phyloP scores from a whole-genome alignment of 2,888 invertebrate species.

The Drosophila suboccidentalis region DNA sequence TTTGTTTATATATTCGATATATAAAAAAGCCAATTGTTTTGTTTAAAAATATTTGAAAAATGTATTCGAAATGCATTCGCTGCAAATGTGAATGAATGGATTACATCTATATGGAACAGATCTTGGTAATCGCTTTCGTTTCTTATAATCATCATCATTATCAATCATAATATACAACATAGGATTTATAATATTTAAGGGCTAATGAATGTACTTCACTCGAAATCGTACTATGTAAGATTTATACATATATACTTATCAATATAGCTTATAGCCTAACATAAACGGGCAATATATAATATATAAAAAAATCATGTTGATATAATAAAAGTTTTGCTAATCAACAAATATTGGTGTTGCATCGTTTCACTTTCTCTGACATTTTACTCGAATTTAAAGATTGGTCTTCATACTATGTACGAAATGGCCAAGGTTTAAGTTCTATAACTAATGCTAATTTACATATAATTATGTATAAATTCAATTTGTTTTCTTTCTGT shows the following conservation, averaged over 20 bases:
- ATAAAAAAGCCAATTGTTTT: slow-evolving; percentile 48
- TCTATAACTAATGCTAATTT: slow-evolving; percentile 40
- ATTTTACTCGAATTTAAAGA: slow-evolving; percentile 4
- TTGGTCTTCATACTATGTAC: slow-evolving; percentile 21
- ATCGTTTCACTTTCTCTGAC: slow-evolving; percentile 6
- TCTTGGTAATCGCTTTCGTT: slow-evolving; percentile 30
- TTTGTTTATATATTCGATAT: slow-evolving; percentile 41
- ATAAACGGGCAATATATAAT: slow-evolving; percentile 74
- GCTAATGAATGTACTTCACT: slow-evolving; percentile 81
- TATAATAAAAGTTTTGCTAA: slow-evolving; percentile 60
- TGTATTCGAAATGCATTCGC: slow-evolving; percentile 69
- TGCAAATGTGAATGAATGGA: slow-evolving; percentile 41
- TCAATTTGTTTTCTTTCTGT: slow-evolving; percentile 36
- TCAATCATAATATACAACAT: slow-evolving; percentile 51
- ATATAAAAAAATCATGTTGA: slow-evolving; percentile 71
- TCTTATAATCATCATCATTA: slow-evolving; percentile 40
- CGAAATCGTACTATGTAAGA: slow-evolving; percentile 76
- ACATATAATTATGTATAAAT: slow-evolving; percentile 50
- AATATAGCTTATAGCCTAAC: slow-evolving; percentile 73
- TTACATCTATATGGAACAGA: slow-evolving; percentile 57
- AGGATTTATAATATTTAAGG: slow-evolving; percentile 61
- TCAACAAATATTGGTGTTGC: slow-evolving; percentile 41
- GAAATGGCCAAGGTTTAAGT: slow-evolving; percentile 25
- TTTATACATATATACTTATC: slow-evolving; percentile 50
- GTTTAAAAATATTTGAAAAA: slow-evolving; percentile 57